Evolutionary conservation across 2,113 vertebrate genomes (phyloP).

Genomic region (Proteles cristata): DNA sequence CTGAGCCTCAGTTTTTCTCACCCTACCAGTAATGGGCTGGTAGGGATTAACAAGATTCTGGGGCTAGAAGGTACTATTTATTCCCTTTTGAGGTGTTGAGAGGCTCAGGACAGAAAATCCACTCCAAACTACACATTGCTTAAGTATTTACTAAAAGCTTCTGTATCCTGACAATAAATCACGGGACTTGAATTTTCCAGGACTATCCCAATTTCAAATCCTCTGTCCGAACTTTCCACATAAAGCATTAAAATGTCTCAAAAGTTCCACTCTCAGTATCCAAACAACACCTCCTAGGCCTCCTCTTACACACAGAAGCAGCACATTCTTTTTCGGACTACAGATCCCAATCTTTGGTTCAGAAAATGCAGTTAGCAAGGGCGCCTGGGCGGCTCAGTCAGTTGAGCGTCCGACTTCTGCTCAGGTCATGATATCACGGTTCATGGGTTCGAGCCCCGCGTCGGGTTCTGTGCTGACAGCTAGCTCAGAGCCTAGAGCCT

Average conservation of each 20-base stretch:
- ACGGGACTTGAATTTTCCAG: conserved; percentile 69
- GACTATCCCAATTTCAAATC: conserved; percentile 65
- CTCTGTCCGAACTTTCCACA: conserved; percentile 72
- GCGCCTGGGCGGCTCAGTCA: too few species aligned
- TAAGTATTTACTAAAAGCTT: conserved; percentile 47
- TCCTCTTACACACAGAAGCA: conserved; percentile 2
- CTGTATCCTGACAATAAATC: conserved; percentile 52
- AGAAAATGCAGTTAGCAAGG: neutral
- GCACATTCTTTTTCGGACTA: conserved; percentile 29
- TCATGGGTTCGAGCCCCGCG: too few species aligned
- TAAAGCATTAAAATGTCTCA: conserved; percentile 71
- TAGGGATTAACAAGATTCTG: neutral
- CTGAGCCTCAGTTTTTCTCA: neutral
- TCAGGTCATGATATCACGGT: too few species aligned
- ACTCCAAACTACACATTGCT: neutral
- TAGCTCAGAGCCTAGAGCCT: too few species aligned
- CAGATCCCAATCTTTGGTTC: conserved; percentile 6
- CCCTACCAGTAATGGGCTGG: neutral
- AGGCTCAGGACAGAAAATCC: neutral
- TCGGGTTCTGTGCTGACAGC: too few species aligned
- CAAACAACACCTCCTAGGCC: conserved; percentile 65
- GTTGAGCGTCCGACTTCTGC: too few species aligned
- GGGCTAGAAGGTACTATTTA: neutral
- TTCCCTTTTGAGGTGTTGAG: neutral
- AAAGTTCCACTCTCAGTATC: conserved; percentile 77